These are phyloP conservation scores for Lipotes vexillifer DNA, from an alignment of 2,113 vertebrate species.

Conservation along the genomic window DNA sequence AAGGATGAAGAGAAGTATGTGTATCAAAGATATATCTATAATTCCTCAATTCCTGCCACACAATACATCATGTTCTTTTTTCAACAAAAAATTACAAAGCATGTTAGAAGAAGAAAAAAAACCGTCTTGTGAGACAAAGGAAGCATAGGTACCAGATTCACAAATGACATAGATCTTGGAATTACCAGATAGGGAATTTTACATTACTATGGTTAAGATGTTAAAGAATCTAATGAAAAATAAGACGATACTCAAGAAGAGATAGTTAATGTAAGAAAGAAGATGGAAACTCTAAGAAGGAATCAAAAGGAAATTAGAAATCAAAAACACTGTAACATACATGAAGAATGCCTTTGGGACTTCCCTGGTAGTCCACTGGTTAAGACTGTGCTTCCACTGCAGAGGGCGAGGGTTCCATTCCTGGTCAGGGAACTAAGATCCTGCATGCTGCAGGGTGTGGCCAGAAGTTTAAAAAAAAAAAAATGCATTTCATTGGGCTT, in stretches of 20 bases:
- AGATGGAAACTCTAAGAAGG: background rate
- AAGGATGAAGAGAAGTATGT: background rate
- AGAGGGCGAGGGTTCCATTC: too few species aligned
- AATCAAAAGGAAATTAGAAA: background rate
- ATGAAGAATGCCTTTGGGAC: background rate
- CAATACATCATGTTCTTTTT: background rate
- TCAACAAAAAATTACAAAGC: background rate
- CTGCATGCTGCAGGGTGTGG: too few species aligned
- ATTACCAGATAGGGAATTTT: background rate
- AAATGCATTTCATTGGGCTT: background rate
- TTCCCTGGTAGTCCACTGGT: too few species aligned
- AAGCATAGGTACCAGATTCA: background rate
- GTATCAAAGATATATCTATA: background rate
- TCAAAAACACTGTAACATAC: background rate
- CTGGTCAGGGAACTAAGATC: too few species aligned
- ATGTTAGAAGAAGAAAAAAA: background rate
- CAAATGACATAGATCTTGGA: background rate
- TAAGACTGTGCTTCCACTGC: too few species aligned
- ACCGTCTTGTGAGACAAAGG: background rate
- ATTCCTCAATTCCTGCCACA: background rate
- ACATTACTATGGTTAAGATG: background rate
- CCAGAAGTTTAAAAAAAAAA: too few species aligned
- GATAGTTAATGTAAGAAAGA: background rate
- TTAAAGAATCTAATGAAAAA: background rate
- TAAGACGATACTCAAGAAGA: background rate